Conservation (phyloP, 1,140 invertebrate species). For the Brachionus plicatilis region DNA sequence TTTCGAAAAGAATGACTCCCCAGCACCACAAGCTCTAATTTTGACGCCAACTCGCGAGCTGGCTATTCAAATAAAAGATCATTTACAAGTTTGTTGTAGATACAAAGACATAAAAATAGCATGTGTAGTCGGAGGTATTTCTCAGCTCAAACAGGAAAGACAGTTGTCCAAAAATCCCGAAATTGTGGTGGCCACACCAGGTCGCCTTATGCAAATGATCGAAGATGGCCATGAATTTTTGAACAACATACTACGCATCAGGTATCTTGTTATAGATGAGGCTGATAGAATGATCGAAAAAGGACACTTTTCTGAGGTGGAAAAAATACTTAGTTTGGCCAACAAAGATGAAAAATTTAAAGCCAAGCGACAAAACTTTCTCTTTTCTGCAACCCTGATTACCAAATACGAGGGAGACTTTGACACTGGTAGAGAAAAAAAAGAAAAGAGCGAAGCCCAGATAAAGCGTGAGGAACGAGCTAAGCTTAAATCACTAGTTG, state of each 20-base stretch:
- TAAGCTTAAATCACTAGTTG: slow-evolving; percentile 55
- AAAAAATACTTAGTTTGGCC: slow-evolving; percentile 65
- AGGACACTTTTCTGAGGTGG: slow-evolving; percentile 88
- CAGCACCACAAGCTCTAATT: slow-evolving; percentile 63
- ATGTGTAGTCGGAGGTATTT: slow-evolving; percentile 53
- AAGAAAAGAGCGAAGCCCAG: background rate
- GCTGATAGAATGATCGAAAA: slow-evolving; percentile 95
- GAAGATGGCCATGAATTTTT: slow-evolving; percentile 32
- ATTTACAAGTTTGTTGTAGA: slow-evolving; percentile 59
- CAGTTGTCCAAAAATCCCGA: slow-evolving; percentile 82
- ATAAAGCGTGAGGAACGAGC: background rate
- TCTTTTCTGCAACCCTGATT: slow-evolving; percentile 95
- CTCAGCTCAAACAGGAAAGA: slow-evolving; percentile 75
- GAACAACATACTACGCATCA: background rate
- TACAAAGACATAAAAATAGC: slow-evolving; percentile 38
- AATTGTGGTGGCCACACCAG: slow-evolving; percentile 42
- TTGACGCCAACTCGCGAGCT: slow-evolving; percentile 92
- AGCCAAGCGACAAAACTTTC: slow-evolving; percentile 75
- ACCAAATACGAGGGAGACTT: background rate
- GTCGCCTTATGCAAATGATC: slow-evolving; percentile 32
- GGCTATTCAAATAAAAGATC: slow-evolving; percentile 80
- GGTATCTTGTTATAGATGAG: slow-evolving; percentile 65
- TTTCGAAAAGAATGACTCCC: slow-evolving; percentile 59
- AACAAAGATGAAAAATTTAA: slow-evolving; percentile 82
- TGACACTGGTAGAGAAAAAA: background rate